Percentiles rank a stretch among this genome's conserved stretches.
Evolutionary conservation across 2,797 vertebrate genomes (phyloP).

Genomic region (Xiphorhynchus erythropygius): DNA sequence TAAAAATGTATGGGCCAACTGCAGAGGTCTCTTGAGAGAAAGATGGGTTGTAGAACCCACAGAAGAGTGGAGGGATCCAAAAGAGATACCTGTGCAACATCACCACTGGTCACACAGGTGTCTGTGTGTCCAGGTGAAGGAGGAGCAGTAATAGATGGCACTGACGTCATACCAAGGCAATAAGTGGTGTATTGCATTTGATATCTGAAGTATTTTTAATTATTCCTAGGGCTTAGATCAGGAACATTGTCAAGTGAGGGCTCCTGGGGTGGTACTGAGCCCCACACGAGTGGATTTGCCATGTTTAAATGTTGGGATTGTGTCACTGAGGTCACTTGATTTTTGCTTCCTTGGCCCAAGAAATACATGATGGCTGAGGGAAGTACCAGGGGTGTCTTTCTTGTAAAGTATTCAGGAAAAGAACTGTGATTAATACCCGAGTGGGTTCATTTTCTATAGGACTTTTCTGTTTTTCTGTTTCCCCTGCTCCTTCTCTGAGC

Average conservation of each 20-base stretch:
- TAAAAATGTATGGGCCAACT: neutral
- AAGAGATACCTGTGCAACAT: neutral
- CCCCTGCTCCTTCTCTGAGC: neutral
- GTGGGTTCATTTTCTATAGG: fast-evolving
- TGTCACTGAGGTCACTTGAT: neutral
- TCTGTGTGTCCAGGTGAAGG: neutral
- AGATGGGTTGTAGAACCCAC: too few species aligned
- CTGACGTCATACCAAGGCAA: neutral
- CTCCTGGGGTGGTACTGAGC: neutral
- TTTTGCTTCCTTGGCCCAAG: neutral
- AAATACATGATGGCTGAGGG: neutral
- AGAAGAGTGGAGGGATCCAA: neutral
- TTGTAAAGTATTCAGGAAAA: neutral
- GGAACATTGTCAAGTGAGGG: neutral
- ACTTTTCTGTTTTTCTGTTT: neutral
- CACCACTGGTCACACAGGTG: neutral
- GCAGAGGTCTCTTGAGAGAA: neutral
- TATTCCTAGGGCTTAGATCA: neutral
- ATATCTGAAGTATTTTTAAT: neutral
- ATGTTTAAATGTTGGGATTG: neutral
- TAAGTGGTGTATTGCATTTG: too few species aligned
- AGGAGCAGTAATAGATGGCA: neutral
- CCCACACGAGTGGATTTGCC: neutral
- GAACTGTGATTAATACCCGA: neutral
- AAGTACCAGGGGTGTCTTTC: neutral